Base-by-base conservation (phyloP, 2,113 vertebrate species). In the Puntigrus tetrazona region DNA sequence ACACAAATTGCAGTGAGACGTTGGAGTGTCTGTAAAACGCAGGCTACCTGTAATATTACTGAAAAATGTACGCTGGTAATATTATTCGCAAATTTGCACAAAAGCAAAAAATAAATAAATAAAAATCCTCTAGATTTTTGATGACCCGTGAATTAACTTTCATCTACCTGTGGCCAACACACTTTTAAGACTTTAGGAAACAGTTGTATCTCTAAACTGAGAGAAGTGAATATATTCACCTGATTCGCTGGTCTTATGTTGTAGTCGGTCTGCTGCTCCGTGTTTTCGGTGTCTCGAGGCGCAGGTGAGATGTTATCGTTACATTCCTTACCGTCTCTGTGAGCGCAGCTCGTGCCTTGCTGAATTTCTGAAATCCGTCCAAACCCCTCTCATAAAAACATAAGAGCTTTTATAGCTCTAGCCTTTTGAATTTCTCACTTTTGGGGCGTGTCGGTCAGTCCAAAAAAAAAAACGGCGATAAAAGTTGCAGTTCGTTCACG, bases 291-390 rank as follows among this genome's bases (percentile, higher is more conserved):
- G 90, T 88, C 84, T 65, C 82, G 27, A 73, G 31, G 76, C 55
- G 69, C 83, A 81, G 83, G 82, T 88, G 84, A 88, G 91, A 91
- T 91, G 90, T 92, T 91, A 91, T 86, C 89, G 88, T 88, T 65
- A 88, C 92, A 86, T 93, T 92, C 91, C 90, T 88, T 52, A 80
- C 83, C 82, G 88, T 90, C 83, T 76, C 82, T 86, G 81, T 83
- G 82, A 31, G 85, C 86, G 79, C 77, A 88, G 78, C 86, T 84
- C 43, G 50, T 36, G 76, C 27, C 43, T 25, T 59, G n/a, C 7
- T 55, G 52, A 61, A 61, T 78, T 10, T 14, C 52, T 90, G 85
- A 90, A 87, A 85, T 69, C 55, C 77, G 52, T 84, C 52, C 79
- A 78, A 73, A 47, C 59, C 10, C 45, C 34, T 34, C 20, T 90